A percentile compares a stretch with the other conserved stretches of the same genome.
Conservation (phyloP, 2,113 vertebrate species). For the Neotoma lepida region DNA sequence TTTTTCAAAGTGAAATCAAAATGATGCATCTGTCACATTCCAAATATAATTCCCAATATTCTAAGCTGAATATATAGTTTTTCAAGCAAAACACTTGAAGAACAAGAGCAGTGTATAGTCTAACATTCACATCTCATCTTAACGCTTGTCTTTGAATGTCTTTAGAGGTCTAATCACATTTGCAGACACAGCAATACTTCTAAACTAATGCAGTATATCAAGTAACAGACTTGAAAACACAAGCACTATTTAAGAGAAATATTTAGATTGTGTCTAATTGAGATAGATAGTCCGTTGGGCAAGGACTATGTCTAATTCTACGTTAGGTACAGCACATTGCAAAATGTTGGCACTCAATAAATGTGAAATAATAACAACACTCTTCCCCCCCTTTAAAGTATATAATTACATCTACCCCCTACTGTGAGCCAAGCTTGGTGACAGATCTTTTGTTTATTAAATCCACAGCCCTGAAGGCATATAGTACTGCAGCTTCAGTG, state of each 20-base stretch:
- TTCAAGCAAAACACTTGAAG: conserved; percentile 30
- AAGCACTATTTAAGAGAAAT: conserved; percentile 79
- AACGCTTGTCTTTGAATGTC: conserved; percentile 46
- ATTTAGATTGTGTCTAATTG: conserved; percentile 82
- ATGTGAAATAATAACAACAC: conserved; percentile 80
- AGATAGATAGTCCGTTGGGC: conserved; percentile 79
- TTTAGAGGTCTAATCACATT: conserved; percentile 54
- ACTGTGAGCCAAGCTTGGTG: conserved; percentile 69
- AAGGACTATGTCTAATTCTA: conserved; percentile 78
- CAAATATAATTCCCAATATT: conserved; percentile 6
- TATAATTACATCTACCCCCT: conserved; percentile 80
- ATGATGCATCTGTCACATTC: not conserved
- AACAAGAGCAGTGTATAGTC: not conserved
- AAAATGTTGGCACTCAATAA: conserved; percentile 79
- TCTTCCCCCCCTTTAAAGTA: conserved; percentile 75
- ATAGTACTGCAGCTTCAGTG: conserved; percentile 61
- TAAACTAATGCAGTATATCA: conserved; percentile 30
- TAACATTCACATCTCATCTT: conserved; percentile 37
- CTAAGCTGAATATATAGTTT: not conserved
- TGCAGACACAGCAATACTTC: conserved; percentile 58
- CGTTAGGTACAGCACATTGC: conserved; percentile 69
- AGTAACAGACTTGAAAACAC: conserved; percentile 70
- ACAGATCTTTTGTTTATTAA: conserved; percentile 83
- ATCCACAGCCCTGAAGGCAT: conserved; percentile 70
- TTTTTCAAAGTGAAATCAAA: conserved; percentile 20